Evolutionary conservation across 1,140 invertebrate species (phyloP), one percentile per base, ranked within the genome.

Genomic region (Caenorhabditis tropicalis): DNA sequence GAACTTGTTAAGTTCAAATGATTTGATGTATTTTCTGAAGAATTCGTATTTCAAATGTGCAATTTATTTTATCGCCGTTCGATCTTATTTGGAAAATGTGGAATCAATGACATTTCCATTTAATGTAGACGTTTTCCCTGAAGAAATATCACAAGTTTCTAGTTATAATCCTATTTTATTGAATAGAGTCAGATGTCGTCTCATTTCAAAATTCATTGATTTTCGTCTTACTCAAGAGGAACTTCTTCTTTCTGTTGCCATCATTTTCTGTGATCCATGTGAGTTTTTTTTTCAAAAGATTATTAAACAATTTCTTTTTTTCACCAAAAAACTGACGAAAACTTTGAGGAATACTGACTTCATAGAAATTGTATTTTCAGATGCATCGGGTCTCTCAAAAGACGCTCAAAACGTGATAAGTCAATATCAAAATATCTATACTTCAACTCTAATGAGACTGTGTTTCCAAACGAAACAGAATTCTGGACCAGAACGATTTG

Each of bases 171-270:
- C n/a, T 12, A 10, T 12, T 1, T 36, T 74, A 10, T 21, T 74
- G 15, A 74, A 74, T 74, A 74, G 21, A 27, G 43, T 74, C 19
- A 19, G 65, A 43, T 46, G 36, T 46, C 36, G 5, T 39, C 65
- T 74, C 36, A 74, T 74, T 24, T 74, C 65, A 24, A 74, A 43
- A 24, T 74, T 74, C n/a, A 39, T 43, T 27, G 65, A 74, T 15
- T 31, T 46, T 12, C 3, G 15, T 33, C n/a, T 39, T 15, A 43
- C 33, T 5, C 33, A 21, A 24, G 65, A 74, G 19, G 65, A 74
- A 43, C 29, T 74, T 39, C 36, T 74, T 0, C 15, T 74, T 9
- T 0, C 43, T 12, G 36, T 74, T 39, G 10, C 36, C 24, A 74
- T 46, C 6, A 43, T 43, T 24, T 46, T 74, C 36, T 74, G 65